Conservation (phyloP, 2,797 vertebrate genomes). For the Brachyalestes nurse region DNA sequence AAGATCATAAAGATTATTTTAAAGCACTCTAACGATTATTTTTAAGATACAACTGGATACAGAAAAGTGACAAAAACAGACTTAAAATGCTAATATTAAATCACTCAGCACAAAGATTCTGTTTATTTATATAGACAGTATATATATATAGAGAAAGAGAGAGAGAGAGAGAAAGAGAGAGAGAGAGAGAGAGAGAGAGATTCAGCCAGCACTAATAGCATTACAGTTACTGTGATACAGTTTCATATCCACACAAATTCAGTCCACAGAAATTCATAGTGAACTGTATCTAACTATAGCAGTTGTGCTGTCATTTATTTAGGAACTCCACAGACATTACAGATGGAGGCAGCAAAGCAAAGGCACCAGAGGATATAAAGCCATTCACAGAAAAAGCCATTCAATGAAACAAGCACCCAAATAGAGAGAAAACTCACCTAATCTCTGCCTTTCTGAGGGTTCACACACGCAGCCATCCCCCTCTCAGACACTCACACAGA, state of each 20-base stretch:
- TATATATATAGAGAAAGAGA: no score
- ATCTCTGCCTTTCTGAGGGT: constrained; percentile 70
- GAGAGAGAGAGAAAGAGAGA: no score
- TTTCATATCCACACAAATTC: no score
- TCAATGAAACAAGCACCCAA: constrained; percentile 1
- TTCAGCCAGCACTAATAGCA: no score
- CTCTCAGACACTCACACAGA: not conserved
- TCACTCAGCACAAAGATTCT: no score
- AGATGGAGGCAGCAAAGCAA: not conserved
- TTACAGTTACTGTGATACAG: no score
- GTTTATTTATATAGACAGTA: no score
- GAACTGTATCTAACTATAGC: not conserved
- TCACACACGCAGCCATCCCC: constrained; percentile 41
- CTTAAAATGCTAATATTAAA: no score
- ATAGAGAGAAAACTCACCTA: constrained; percentile 74
- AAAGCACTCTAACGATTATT: no score
- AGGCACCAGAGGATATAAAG: not conserved
- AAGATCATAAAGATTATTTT: not conserved
- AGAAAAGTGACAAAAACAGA: no score
- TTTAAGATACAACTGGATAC: no score
- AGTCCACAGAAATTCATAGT: not conserved
- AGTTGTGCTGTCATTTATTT: constrained; percentile 2
- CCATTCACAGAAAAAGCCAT: not conserved
- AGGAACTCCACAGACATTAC: not conserved
- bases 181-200: no score